phyloP scores from a whole-genome alignment of 2,797 vertebrate species.

The Mallotus villosus region DNA sequence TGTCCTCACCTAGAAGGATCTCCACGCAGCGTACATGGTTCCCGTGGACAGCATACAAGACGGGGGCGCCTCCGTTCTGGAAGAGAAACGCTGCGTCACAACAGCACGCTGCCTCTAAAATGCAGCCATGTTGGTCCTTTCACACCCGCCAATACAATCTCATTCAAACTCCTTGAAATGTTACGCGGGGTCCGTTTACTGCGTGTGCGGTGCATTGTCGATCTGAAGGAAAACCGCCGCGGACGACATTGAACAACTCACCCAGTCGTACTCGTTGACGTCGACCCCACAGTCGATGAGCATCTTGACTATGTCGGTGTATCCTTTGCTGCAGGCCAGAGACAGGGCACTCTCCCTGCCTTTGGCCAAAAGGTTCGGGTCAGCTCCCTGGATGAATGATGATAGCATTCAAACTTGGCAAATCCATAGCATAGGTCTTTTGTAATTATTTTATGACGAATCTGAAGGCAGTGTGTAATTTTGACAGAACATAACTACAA shows the following conservation, averaged over 20 bases:
- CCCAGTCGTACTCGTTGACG: slow-evolving; percentile 98
- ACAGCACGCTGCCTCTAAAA: too few species aligned
- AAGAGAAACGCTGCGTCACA: slow-evolving; percentile 42
- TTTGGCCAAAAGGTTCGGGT: slow-evolving; percentile 93
- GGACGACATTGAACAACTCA: slow-evolving; percentile 56
- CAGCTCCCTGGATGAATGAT: slow-evolving; percentile 79
- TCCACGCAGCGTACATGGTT: slow-evolving; percentile 98
- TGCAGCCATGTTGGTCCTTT: too few species aligned
- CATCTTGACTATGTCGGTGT: slow-evolving; percentile 98
- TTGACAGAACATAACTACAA: too few species aligned
- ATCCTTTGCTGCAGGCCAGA: slow-evolving; percentile 95
- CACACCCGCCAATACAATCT: too few species aligned
- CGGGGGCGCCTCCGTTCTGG: slow-evolving; percentile 96
- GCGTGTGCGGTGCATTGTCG: too few species aligned
- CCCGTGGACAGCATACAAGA: slow-evolving; percentile 96
- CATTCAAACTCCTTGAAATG: too few species aligned
- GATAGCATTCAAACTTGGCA: background rate
- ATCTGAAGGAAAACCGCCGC: too few species aligned
- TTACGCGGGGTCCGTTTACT: background rate
- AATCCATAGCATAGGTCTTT: background rate
- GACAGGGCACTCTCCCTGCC: slow-evolving; percentile 95
- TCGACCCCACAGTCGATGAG: slow-evolving; percentile 96
- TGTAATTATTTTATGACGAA: background rate
- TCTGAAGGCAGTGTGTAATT: too few species aligned
- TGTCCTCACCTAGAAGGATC: slow-evolving; percentile 87